Percentiles rank a stretch among this genome's conserved stretches.
phyloP scores from a whole-genome alignment of 1,140 invertebrate species.

The Eueides isabella region DNA sequence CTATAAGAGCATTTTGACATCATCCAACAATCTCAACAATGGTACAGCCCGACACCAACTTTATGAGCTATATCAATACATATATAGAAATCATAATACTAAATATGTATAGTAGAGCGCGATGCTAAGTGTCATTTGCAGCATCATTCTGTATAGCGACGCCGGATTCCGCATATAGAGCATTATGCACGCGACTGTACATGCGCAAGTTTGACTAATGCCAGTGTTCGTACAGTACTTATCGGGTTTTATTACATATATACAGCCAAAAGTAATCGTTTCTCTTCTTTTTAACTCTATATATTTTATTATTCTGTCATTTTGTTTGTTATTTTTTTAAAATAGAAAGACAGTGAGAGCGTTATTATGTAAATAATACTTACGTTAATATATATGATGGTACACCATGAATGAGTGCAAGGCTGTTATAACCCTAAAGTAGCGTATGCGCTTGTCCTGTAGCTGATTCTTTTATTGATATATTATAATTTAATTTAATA shows the following conservation, averaged over 20 bases:
- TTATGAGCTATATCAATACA: no score
- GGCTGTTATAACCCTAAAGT: constrained; percentile 54
- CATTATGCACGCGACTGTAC: no score
- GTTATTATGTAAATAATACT: constrained; percentile 66
- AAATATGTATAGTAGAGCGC: no score
- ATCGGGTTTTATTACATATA: not conserved
- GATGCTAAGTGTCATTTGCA: no score
- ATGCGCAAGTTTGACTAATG: no score
- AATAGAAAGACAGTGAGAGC: constrained; percentile 64
- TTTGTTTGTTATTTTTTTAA: constrained; percentile 29
- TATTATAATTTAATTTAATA: not conserved
- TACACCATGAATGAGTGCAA: constrained; percentile 54
- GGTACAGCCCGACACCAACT: not conserved
- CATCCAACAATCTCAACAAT: not conserved
- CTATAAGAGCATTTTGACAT: constrained; percentile 27
- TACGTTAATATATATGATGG: constrained; percentile 50
- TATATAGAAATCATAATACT: no score
- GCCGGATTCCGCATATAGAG: no score
- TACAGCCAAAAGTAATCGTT: constrained; percentile 19
- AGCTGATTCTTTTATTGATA: constrained; percentile 32
- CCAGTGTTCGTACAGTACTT: no score
- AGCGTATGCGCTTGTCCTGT: constrained; percentile 36
- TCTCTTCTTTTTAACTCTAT: constrained; percentile 24
- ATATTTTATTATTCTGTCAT: constrained; percentile 26
- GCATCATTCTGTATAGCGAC: no score